These are phyloP conservation scores for Venturia canescens DNA, from an alignment of 1,140 invertebrate genomes.

Conservation along the genomic window DNA sequence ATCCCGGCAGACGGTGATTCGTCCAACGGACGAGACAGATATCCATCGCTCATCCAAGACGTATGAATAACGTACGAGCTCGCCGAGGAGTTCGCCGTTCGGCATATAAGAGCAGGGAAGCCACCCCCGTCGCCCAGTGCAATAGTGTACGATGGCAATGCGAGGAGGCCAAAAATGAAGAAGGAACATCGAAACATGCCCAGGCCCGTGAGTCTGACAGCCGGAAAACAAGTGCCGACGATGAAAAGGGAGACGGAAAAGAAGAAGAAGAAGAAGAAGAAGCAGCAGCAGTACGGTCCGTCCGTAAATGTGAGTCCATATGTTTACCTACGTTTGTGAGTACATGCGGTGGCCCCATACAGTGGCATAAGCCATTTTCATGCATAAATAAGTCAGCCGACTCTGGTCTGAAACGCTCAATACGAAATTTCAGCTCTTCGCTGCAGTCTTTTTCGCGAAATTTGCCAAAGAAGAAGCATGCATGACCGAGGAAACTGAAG, in stretches of 20 bases:
- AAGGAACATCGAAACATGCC: not conserved
- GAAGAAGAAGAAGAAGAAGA: slow-evolving; percentile 11
- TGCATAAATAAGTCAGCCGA: slow-evolving; percentile 64
- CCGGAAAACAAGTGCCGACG: not conserved
- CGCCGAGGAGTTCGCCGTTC: slow-evolving; percentile 61
- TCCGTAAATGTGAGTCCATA: not conserved
- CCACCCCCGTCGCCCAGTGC: not conserved
- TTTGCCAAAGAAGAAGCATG: not conserved
- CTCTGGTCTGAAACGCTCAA: slow-evolving; percentile 41
- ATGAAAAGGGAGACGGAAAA: not conserved
- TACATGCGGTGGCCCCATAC: not conserved
- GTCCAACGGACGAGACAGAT: slow-evolving; percentile 57
- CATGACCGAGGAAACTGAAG: too few relatives aligned
- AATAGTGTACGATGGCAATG: slow-evolving; percentile 16
- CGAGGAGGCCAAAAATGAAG: not conserved
- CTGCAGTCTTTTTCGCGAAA: slow-evolving; percentile 56
- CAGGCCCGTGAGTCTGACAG: not conserved
- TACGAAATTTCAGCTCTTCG: slow-evolving; percentile 55
- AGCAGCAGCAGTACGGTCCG: not conserved
- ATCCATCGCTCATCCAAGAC: slow-evolving; percentile 66
- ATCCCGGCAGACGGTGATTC: slow-evolving; percentile 30
- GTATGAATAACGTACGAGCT: slow-evolving; percentile 69
- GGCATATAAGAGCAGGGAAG: slow-evolving; percentile 23
- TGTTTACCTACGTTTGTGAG: not conserved
- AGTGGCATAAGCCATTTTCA: slow-evolving; percentile 53